Percentiles rank a stretch among this genome's conserved stretches.
Evolutionary conservation across 2,888 invertebrate species (phyloP).

Genomic region (Melieria crassipennis): DNA sequence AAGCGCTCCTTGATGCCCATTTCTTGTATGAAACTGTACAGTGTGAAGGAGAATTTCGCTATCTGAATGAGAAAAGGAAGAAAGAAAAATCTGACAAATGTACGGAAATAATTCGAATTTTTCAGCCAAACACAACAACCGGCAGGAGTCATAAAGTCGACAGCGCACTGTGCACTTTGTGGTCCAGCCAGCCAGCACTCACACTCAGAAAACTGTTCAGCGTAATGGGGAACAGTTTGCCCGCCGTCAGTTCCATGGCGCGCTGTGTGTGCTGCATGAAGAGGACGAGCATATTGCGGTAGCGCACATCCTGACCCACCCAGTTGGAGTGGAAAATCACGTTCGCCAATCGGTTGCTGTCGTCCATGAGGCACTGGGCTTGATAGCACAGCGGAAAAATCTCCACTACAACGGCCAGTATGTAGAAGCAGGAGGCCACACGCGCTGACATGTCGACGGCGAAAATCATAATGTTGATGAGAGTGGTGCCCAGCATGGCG

Average conservation of each 20-base stretch:
- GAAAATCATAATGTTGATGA: constrained; percentile 45
- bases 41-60: constrained; percentile 25
- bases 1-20: constrained; percentile 19
- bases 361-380: constrained; percentile 39
- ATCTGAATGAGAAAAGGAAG: constrained; percentile 15
- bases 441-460: constrained; percentile 33
- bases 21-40: constrained; percentile 24
- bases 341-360: constrained; percentile 37
- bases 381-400: constrained; percentile 45
- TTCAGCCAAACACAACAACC: background rate
- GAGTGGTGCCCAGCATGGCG: constrained; percentile 36
- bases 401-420: constrained; percentile 38
- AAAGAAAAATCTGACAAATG: background rate
- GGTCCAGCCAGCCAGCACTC: constrained; percentile 31
- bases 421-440: constrained; percentile 38
- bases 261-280: constrained; percentile 42
- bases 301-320: constrained; percentile 35
- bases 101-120: background rate
- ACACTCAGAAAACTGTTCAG: constrained; percentile 46
- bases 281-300: constrained; percentile 41
- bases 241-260: constrained; percentile 40
- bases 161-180: no score
- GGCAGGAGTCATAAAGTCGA: background rate
- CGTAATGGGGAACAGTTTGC: constrained; percentile 45
- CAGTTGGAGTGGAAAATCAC: constrained; percentile 44